Conservation (phyloP, 2,113 vertebrate species). For the Odontesthes bonariensis region DNA sequence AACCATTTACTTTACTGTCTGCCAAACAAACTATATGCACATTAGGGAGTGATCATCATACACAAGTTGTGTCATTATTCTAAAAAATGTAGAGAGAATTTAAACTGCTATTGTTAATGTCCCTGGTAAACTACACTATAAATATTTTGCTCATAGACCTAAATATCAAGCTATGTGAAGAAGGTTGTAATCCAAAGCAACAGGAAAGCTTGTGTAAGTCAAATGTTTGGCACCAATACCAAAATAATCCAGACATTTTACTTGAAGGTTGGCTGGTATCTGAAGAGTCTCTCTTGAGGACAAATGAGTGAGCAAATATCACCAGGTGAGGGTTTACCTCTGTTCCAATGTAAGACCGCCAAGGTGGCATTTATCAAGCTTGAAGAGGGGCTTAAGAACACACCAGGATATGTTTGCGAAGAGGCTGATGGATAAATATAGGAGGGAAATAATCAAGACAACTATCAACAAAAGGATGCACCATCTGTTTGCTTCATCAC, state of each 20-base stretch:
- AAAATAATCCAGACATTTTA: constrained; percentile 9
- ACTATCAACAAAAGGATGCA: constrained; percentile 52
- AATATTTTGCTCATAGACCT: background rate
- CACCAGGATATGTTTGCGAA: constrained; percentile 56
- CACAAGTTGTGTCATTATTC: background rate
- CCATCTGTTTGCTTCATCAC: constrained; percentile 49
- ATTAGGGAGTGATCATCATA: background rate
- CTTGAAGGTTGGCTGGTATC: constrained; percentile 20
- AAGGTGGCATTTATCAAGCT: constrained; percentile 73
- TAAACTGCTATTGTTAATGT: background rate
- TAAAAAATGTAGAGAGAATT: background rate
- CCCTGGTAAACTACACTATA: background rate
- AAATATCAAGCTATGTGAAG: background rate
- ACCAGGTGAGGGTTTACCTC: constrained; percentile 68
- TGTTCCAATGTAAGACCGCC: constrained; percentile 47
- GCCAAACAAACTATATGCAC: background rate
- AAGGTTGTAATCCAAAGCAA: background rate
- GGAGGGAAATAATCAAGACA: constrained; percentile 58
- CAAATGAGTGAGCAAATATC: constrained; percentile 68
- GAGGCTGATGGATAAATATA: constrained; percentile 61
- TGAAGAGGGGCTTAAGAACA: constrained; percentile 58
- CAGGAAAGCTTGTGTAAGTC: background rate
- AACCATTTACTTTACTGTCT: background rate
- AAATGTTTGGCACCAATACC: background rate
- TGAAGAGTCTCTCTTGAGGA: constrained; percentile 26